A percentile compares a stretch with the other conserved stretches of the same genome.
Conservation (phyloP, 2,888 invertebrate species). For the Tupiocoris notatus region DNA sequence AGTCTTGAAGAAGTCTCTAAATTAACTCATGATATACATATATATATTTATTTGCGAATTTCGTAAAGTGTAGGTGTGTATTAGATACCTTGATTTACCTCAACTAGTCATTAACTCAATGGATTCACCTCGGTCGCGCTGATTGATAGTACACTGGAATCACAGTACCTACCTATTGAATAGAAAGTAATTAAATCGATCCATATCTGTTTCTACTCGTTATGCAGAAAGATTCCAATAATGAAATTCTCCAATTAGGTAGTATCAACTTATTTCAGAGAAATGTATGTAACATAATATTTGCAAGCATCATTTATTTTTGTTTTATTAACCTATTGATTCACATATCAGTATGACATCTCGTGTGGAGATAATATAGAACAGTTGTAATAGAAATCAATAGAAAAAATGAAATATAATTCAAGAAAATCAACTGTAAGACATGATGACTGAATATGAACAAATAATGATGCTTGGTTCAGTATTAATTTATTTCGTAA, state of each 20-base stretch:
- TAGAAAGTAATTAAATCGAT: constrained; percentile 13
- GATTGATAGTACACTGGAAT: not conserved
- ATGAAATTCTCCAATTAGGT: too few species aligned
- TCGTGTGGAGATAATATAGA: not conserved
- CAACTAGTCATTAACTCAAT: constrained; percentile 33
- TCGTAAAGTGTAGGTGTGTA: constrained; percentile 18
- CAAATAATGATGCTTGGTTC: constrained; percentile 10
- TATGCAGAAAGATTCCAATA: not conserved
- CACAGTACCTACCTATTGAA: too few species aligned
- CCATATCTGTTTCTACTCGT: not conserved
- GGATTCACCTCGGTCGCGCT: not conserved
- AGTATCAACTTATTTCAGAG: too few species aligned
- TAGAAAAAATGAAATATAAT: not conserved
- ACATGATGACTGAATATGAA: constrained; percentile 15
- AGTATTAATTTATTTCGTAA: constrained; percentile 18
- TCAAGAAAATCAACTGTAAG: not conserved
- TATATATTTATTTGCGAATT: constrained; percentile 19
- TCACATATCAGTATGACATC: not conserved
- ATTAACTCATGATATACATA: constrained; percentile 1
- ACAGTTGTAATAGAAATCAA: not conserved
- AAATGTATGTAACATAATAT: not conserved
- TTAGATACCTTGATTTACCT: constrained; percentile 30
- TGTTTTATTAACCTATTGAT: not conserved
- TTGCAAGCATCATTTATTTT: not conserved
- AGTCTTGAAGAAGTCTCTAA: not conserved